Evolutionary conservation across 2,888 invertebrate genomes (phyloP).

Genomic region (Mesorhabditis belari): DNA sequence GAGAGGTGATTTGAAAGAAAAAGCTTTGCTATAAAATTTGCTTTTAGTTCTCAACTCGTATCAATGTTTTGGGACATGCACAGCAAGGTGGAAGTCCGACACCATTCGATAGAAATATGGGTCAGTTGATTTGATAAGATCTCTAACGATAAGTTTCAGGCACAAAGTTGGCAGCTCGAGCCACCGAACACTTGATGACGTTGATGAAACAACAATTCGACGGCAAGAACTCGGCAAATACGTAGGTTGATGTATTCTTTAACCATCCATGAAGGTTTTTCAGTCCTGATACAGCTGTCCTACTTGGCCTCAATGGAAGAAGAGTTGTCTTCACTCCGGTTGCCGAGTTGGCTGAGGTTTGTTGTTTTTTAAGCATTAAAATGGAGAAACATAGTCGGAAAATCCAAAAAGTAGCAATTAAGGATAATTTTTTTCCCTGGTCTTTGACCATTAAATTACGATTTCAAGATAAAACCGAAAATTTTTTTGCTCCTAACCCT

Average conservation of each 20-base stretch:
- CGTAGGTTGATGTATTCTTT: background rate
- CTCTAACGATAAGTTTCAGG: background rate
- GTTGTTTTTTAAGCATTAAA: too few relatives aligned
- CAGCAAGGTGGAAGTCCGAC: constrained; percentile 96
- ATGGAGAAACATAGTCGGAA: too few relatives aligned
- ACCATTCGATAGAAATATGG: constrained; percentile 96
- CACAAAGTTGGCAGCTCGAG: constrained; percentile 93
- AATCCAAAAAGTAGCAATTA: too few relatives aligned
- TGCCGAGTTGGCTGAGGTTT: constrained; percentile 30
- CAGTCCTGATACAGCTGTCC: constrained; percentile 38
- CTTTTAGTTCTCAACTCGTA: constrained; percentile 80
- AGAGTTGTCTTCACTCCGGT: constrained; percentile 47
- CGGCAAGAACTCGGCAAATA: background rate
- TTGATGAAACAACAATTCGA: constrained; percentile 7
- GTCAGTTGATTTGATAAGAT: constrained; percentile 52
- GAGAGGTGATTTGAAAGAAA: background rate
- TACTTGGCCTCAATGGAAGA: constrained; percentile 44
- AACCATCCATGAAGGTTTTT: background rate
- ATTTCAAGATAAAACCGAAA: too few relatives aligned
- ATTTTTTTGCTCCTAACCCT: too few relatives aligned
- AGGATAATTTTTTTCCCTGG: too few relatives aligned
- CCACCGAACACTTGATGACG: constrained; percentile 77
- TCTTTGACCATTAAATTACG: too few relatives aligned
- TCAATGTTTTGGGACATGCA: constrained; percentile 92
- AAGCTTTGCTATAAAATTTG: background rate